These are phyloP conservation scores for Scelioninae gen. 2 DNA, from an alignment of 2,888 invertebrate species.

Conservation along the genomic window DNA sequence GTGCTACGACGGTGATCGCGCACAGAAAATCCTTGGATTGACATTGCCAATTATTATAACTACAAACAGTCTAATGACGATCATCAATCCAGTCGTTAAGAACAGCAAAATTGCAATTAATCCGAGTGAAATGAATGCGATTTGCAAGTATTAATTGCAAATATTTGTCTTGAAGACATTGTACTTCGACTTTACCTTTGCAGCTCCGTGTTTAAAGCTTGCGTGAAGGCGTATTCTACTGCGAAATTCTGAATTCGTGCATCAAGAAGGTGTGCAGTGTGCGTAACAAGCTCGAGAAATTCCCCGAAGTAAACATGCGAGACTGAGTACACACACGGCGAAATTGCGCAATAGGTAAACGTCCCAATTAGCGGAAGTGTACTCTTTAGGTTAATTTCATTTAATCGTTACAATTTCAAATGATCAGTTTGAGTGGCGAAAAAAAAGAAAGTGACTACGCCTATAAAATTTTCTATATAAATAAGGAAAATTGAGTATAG, in stretches of 20 bases:
- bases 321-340: constrained; percentile 6
- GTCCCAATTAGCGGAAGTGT: too few species aligned
- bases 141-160: neutral
- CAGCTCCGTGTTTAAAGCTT: constrained; percentile 4
- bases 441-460: too few species aligned
- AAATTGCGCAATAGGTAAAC: constrained; percentile 15
- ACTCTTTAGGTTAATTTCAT: too few species aligned
- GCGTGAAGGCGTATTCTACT: constrained; percentile 7
- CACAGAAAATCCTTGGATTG: constrained; percentile 27
- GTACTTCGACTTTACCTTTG: neutral
- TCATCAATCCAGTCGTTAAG: too few species aligned
- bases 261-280: constrained; percentile 8
- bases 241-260: constrained; percentile 20
- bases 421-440: too few species aligned
- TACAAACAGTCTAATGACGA: neutral
- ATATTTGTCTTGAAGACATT: neutral
- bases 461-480: too few species aligned
- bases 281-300: constrained; percentile 33
- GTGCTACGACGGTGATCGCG: constrained; percentile 28
- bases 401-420: too few species aligned
- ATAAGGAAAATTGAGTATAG: too few species aligned
- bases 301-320: constrained; percentile 23
- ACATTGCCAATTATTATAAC: constrained; percentile 11
- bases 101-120: neutral
- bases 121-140: neutral